Evolutionary conservation across 2,797 vertebrate species (phyloP).

Genomic region (Kryptolebias ocellatus): DNA sequence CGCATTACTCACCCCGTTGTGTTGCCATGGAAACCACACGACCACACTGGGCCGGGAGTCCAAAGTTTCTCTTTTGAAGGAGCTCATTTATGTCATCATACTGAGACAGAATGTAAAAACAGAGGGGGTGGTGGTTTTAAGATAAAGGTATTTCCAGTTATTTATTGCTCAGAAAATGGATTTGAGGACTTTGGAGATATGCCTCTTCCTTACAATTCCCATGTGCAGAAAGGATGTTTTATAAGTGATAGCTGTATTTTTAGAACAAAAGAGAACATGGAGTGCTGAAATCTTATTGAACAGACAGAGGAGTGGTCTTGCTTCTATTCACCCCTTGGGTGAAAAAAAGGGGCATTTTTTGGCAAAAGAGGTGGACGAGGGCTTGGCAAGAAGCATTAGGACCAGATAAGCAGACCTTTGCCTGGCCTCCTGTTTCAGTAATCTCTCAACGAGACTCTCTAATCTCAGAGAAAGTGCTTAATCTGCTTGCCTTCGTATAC

Average conservation of each 20-base stretch:
- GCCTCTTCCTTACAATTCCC: conserved; percentile 12
- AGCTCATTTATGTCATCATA: conserved; percentile 45
- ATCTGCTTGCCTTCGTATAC: conserved; percentile 65
- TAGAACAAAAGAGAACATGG: conserved; percentile 53
- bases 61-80: conserved; percentile 64
- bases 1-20: conserved; percentile 8
- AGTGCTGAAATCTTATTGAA: conserved; percentile 65
- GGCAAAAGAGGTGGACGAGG: conserved; percentile 47
- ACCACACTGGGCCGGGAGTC: conserved; percentile 46
- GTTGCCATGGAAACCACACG: conserved; percentile 57
- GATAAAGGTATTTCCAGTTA: conserved; percentile 25
- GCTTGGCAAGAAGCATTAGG: conserved; percentile 53
- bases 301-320: conserved; percentile 56
- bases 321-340: conserved; percentile 50
- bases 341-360: conserved; percentile 45
- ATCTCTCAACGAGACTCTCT: conserved; percentile 69
- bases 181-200: conserved; percentile 1
- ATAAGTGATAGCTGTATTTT: conserved; percentile 46
- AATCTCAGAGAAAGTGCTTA: conserved; percentile 73
- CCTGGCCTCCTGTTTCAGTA: conserved; percentile 61
- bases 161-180: conserved; percentile 8
- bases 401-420: conserved; percentile 68
- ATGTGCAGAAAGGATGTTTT: conserved; percentile 21
- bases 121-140: conserved; percentile 17
- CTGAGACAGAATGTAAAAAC: conserved; percentile 20